Conservation (phyloP, 2,797 vertebrate species). For the Onychomys torridus region DNA sequence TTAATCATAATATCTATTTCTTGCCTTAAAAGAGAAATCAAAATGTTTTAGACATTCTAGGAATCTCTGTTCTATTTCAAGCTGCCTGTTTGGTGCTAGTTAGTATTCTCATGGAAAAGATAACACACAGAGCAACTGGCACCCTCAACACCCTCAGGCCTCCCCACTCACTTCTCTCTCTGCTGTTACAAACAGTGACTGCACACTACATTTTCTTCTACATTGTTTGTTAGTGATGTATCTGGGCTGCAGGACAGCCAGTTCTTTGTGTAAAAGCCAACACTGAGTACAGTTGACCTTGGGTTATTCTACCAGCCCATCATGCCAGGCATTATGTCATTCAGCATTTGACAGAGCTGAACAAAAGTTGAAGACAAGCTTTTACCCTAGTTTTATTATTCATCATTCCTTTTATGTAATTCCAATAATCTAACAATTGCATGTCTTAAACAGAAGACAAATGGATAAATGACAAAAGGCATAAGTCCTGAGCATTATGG, state of each 20-base stretch:
- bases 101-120: constrained; percentile 6
- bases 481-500: background rate
- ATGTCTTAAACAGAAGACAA: background rate
- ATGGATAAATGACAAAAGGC: background rate
- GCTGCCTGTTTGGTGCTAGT: background rate
- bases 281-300: background rate
- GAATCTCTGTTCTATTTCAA: background rate
- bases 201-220: background rate
- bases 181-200: background rate
- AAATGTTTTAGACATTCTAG: background rate
- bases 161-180: background rate
- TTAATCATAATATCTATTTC: background rate
- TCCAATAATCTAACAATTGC: constrained; percentile 21
- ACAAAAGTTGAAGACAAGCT: background rate
- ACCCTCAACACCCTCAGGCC: background rate
- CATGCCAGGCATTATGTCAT: background rate
- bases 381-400: background rate
- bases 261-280: constrained; percentile 36
- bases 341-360: background rate
- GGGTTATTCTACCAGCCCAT: background rate
- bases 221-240: constrained; percentile 17
- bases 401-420: constrained; percentile 17
- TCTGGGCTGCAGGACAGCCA: background rate
- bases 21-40: constrained; percentile 41
- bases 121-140: background rate